Conservation (phyloP, 2,888 invertebrate species). For the Pyrrhosoma nymphula region DNA sequence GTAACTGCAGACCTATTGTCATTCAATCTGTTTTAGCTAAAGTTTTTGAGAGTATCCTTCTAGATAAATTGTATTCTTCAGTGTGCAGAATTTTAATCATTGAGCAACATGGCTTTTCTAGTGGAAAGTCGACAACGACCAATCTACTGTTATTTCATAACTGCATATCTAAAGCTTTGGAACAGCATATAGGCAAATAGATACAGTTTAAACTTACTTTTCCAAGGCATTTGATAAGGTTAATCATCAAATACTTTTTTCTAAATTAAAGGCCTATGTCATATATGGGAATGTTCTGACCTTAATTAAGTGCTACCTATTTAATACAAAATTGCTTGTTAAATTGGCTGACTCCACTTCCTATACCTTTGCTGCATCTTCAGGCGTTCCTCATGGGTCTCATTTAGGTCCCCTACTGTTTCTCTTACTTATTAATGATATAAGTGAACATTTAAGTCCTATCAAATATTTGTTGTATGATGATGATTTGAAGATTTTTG, state of each 20-base stretch:
- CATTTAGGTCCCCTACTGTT: no score
- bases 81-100: conserved; percentile 20
- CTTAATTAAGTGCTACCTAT: background rate
- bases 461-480: no score
- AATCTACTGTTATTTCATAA: no score
- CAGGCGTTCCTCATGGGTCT: conserved; percentile 13
- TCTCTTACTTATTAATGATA: no score
- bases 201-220: conserved; percentile 30
- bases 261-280: conserved; percentile 5
- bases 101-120: conserved; percentile 29
- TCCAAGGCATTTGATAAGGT: conserved; percentile 42
- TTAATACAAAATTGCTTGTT: background rate
- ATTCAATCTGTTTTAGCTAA: conserved; percentile 37
- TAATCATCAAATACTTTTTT: conserved; percentile 4
- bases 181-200: background rate
- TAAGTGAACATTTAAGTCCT: no score
- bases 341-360: background rate
- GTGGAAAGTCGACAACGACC: background rate
- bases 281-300: no score
- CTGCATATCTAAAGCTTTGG: background rate
- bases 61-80: background rate
- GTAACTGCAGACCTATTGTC: no score
- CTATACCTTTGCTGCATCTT: conserved; percentile 34
- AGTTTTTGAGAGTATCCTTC: conserved; percentile 22
- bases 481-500: no score